Percentiles rank a stretch among this genome's conserved stretches.
Conservation (phyloP, 2,888 invertebrate genomes). For the Dugesia japonica region DNA sequence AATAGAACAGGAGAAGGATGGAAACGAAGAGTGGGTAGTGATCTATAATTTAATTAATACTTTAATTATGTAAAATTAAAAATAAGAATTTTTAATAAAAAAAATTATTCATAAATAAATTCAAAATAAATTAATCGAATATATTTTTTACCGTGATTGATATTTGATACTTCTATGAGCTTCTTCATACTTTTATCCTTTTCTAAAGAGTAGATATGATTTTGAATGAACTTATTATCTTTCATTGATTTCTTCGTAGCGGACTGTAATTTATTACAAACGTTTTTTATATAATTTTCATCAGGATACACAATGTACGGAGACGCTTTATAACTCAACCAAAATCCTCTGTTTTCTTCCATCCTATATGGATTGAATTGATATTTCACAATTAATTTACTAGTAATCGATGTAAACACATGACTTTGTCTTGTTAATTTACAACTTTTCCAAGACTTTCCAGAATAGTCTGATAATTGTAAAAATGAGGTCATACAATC, state of each 20-base stretch:
- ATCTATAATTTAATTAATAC: no score
- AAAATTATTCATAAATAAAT: no score
- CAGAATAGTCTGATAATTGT: slow-evolving; percentile 17
- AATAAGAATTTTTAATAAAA: no score
- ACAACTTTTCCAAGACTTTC: slow-evolving; percentile 27
- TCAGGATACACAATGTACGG: background rate
- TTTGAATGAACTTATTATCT: background rate
- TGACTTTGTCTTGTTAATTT: slow-evolving; percentile 26
- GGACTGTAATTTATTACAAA: background rate
- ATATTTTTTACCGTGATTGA: slow-evolving; percentile 10
- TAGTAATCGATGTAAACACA: slow-evolving; percentile 27
- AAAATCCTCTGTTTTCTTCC: slow-evolving; percentile 20
- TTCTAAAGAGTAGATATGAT: background rate
- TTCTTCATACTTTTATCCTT: slow-evolving; percentile 10
- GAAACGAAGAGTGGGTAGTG: no score
- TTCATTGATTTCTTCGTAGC: background rate
- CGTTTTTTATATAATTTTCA: background rate
- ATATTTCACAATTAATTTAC: slow-evolving; percentile 21
- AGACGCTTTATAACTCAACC: slow-evolving; percentile 29
- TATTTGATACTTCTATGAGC: background rate
- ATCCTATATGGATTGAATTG: background rate
- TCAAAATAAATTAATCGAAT: no score
- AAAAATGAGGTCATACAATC: slow-evolving; percentile 24
- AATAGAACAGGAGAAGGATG: no score
- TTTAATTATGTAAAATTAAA: no score